Conservation (phyloP, 2,888 invertebrate genomes). For the Atrina japonica region DNA sequence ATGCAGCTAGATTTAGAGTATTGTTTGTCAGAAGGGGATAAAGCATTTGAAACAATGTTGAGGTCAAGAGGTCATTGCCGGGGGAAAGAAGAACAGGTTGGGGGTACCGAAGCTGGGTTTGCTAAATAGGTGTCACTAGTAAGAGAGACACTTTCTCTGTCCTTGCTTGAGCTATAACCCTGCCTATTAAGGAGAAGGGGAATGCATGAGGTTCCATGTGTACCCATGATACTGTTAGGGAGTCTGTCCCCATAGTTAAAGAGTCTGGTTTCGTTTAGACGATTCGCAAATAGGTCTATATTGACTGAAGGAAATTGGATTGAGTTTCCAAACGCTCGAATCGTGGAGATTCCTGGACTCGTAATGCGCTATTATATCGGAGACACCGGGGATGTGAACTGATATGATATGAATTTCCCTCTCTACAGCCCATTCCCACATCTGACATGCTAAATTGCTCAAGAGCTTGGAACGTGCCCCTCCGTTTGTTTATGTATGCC, state of each 20-base stretch:
- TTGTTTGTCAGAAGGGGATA: slow-evolving; percentile 8
- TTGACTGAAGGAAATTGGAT: slow-evolving; percentile 9
- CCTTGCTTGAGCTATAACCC: slow-evolving; percentile 9
- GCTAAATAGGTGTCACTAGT: slow-evolving; percentile 4
- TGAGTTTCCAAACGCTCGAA: slow-evolving; percentile 15
- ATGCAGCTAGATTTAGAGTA: slow-evolving; percentile 18
- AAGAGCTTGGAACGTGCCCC: slow-evolving; percentile 8
- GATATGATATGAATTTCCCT: slow-evolving; percentile 21
- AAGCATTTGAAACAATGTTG: neutral
- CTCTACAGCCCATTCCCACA: slow-evolving; percentile 21
- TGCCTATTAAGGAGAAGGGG: slow-evolving; percentile 2
- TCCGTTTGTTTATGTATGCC: slow-evolving; percentile 22
- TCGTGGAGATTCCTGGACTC: slow-evolving; percentile 6
- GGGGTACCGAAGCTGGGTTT: slow-evolving; percentile 4
- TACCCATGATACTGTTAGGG: slow-evolving; percentile 9
- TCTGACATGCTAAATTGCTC: slow-evolving; percentile 6
- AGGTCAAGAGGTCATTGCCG: slow-evolving; percentile 10
- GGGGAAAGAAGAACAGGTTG: slow-evolving; percentile 8
- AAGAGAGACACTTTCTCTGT: slow-evolving; percentile 10
- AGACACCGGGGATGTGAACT: slow-evolving; percentile 15
- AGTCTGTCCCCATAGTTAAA: slow-evolving; percentile 11
- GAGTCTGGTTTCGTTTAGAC: slow-evolving; percentile 12
- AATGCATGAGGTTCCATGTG: slow-evolving; percentile 9
- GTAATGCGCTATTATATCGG: slow-evolving; percentile 21
- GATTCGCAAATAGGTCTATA: slow-evolving; percentile 9